These are phyloP conservation scores for Chlorodrepanis virens DNA, from an alignment of 2,113 vertebrate genomes.

Conservation along the genomic window DNA sequence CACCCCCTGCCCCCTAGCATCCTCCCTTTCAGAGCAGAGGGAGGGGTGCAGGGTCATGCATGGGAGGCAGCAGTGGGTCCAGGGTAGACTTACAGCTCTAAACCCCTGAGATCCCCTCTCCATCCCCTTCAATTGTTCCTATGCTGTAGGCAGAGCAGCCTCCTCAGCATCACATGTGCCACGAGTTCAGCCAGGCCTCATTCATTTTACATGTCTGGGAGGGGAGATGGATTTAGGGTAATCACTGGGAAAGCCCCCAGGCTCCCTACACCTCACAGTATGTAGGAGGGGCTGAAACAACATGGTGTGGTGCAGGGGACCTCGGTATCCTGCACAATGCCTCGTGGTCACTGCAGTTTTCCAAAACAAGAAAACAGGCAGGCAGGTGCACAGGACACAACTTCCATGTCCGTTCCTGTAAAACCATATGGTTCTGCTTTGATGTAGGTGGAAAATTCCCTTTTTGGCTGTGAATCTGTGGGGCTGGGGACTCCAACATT, in stretches of 20 bases:
- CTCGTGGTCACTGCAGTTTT: not conserved
- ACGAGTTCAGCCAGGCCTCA: not conserved
- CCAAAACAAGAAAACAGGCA: not conserved
- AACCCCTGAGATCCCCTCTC: not conserved
- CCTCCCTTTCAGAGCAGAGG: not conserved
- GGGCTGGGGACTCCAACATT: not conserved
- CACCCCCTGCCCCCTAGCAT: not conserved
- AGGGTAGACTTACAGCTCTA: not conserved
- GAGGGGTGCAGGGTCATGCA: not conserved
- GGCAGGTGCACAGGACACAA: not conserved
- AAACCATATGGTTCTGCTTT: not conserved
- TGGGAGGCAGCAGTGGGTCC: not conserved
- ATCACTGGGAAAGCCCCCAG: not conserved
- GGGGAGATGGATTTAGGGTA: not conserved
- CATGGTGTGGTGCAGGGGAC: not conserved
- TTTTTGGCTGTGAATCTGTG: not conserved
- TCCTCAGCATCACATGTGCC: not conserved
- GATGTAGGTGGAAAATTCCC: constrained; percentile 61
- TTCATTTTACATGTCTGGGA: not conserved
- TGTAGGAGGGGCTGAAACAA: rapidly evolving
- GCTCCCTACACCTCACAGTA: not conserved
- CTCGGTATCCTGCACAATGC: not conserved
- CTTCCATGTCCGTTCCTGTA: not conserved
- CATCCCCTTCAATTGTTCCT: rapidly evolving
- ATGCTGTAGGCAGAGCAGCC: not conserved